Percentiles rank a stretch among this genome's conserved stretches.
Evolutionary conservation across 2,113 vertebrate genomes (phyloP).

Genomic region (Antechinus stuartii): DNA sequence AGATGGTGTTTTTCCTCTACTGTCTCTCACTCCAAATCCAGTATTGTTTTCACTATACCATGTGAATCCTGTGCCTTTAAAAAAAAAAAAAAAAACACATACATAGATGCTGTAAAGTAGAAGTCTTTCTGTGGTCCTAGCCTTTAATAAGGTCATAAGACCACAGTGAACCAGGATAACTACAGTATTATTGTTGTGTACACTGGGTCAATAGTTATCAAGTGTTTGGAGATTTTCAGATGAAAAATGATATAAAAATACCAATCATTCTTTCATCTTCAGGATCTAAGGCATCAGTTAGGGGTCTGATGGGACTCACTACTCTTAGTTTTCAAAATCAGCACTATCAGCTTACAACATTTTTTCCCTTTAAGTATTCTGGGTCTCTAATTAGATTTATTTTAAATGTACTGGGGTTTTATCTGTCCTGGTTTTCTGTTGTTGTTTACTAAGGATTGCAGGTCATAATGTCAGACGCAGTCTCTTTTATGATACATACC

Average conservation of each 20-base stretch:
- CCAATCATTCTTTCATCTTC: conserved; percentile 12
- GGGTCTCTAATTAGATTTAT: conserved; percentile 21
- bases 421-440: neutral
- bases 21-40: conserved; percentile 3
- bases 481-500: neutral
- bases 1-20: neutral
- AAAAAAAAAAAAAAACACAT: neutral
- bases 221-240: conserved; percentile 15
- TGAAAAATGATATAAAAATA: conserved; percentile 7
- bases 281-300: conserved; percentile 26
- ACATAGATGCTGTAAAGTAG: neutral
- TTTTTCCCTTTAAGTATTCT: neutral
- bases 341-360: neutral
- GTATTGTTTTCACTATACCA: neutral
- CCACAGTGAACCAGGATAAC: neutral
- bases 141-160: conserved; percentile 15
- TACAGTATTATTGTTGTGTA: neutral
- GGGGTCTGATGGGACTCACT: neutral
- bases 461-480: neutral
- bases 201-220: neutral
- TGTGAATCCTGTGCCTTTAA: neutral
- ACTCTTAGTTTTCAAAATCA: neutral
- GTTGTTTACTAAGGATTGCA: conserved; percentile 6
- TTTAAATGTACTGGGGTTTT: conserved; percentile 39
- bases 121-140: conserved; percentile 4